Conservation (phyloP, 37 sponge, comb jelly and placozoan genomes). For the Mnemiopsis leidyi region DNA sequence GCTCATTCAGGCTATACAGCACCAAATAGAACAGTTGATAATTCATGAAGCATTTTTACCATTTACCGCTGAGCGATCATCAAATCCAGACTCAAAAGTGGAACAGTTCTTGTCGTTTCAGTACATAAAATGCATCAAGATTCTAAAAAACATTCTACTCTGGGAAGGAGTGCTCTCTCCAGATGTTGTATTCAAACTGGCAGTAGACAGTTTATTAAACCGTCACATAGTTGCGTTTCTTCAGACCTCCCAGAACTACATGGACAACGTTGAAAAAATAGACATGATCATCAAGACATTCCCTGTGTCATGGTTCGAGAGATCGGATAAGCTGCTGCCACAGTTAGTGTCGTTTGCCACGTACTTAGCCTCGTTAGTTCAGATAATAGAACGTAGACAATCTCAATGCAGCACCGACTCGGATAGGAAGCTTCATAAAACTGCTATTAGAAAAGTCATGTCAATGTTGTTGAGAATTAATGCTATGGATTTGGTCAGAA, state of each 20-base stretch:
- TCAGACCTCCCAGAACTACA: not conserved
- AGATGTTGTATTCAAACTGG: not conserved
- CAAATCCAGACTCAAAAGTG: conserved; percentile 1
- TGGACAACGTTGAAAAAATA: conserved; percentile 24
- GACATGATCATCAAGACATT: conserved; percentile 9
- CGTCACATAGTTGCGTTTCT: conserved; percentile 9
- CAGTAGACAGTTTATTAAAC: not conserved
- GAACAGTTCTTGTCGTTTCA: not conserved
- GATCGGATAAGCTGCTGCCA: not conserved
- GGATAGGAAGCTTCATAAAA: not conserved
- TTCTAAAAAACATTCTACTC: conserved; percentile 2
- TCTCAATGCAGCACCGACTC: not conserved
- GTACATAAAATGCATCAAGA: conserved; percentile 17
- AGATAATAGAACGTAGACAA: not conserved
- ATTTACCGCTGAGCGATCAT: not conserved
- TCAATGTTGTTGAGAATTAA: conserved; percentile 7
- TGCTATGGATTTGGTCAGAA: conserved; percentile 16
- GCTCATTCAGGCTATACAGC: not conserved
- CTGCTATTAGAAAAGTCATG: not conserved
- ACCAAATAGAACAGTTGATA: conserved; percentile 9
- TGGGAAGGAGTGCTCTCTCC: conserved; percentile 3
- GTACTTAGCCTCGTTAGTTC: not conserved
- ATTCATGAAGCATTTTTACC: conserved; percentile 8
- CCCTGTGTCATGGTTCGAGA: conserved; percentile 1
- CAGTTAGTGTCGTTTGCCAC: conserved; percentile 3